Evolutionary conservation across 2,797 vertebrate species (phyloP), one percentile per base, ranked within the genome.

Genomic region (Alosa sapidissima): DNA sequence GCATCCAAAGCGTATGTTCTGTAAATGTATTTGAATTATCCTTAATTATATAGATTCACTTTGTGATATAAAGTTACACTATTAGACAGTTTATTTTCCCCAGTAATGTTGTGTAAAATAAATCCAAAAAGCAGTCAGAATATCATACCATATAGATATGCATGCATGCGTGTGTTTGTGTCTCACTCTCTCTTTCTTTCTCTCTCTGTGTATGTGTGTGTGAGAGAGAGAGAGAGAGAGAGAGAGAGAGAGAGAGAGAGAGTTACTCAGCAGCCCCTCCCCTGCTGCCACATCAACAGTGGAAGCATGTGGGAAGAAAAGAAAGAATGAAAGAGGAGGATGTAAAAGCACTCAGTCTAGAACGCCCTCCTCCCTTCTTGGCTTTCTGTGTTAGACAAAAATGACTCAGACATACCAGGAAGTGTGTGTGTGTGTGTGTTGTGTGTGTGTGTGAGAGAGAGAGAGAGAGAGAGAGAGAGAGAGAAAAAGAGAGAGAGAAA

Each of bases 261-360:
- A 13, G 19, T 10, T 36, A 28, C 33, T 28, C 62, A 68, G 62
- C 62, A 33, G 62, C 62, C 62, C 24, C 28, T 68, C 62, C 62
- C 14, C 13, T 81, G 65, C 86, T 90, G 89, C 89, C 89, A 90
- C 89, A 90, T 90, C 88, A 89, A 90, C 89, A 90, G 83, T 85
- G 65, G 85, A 84, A 72, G 28, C 78, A 86, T 84, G 88, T 83
- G 86, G 72, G 75, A 86, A 88, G 85, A 89, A 84, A 84, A 68
- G 85, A 58, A 83, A 24, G 24, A 68, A 68, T 36, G 62, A 68
- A 14, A 68, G 62, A 33, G 2, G 11, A 68, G 28, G 24, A 65
- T 28, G n/a, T 28, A 58, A 58, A 58, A 58, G 19, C 16, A 16
- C 58, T 51, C 8, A 54, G 16, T 55, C 54, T 55, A 55, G 36